Base-by-base conservation (phyloP, 2,888 invertebrate genomes). In the Dugesia japonica region DNA sequence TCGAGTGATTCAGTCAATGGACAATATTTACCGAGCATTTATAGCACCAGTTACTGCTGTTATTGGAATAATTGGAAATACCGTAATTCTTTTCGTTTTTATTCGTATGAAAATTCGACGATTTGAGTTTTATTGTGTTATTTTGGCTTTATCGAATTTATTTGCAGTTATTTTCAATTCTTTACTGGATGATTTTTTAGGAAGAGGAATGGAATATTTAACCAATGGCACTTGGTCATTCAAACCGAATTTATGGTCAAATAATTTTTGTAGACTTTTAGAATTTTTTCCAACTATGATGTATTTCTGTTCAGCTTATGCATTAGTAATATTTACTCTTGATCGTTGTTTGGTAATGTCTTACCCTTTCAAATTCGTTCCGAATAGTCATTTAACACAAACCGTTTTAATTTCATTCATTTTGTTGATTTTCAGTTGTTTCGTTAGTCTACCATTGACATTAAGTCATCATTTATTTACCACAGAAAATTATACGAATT, bases 171-270 rank as follows among this genome's bases (percentile, higher is more conserved):
- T 76, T 9, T 33, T 76, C 13, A 76, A 76, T 42, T 28, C 76
- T 13, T 77, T 76, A 15, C 33, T 76, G 17, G 76, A 76, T 26
- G 76, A 76, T 20, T 76, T 76, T 20, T 38, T 76, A n/a, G 76
- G 76, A 4, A 20, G 76, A 20, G 76, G 76, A 15, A 26, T 76
- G n/a, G 33, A 42, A 26, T 76, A 76, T 28, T 42, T 76, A 23
- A 56, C 75, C 26, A 56, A n/a, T 23, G 23, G 23, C 7, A n/a
- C 56, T 9, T 56, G 56, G 56, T 56, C 56, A 13, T 56, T 56
- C n/a, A 56, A n/a, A 7, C 56, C 56, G 56, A 56, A 56, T 56
- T 23, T 56, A n/a, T 56, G 56, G 56, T 56, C 56, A n/a, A 56
- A 56, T 56, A 23, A 56, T 56, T 56, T n/a, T 56, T 56, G 56